Base-by-base conservation (phyloP, 1,140 invertebrate species). In the Phortica variegata region DNA sequence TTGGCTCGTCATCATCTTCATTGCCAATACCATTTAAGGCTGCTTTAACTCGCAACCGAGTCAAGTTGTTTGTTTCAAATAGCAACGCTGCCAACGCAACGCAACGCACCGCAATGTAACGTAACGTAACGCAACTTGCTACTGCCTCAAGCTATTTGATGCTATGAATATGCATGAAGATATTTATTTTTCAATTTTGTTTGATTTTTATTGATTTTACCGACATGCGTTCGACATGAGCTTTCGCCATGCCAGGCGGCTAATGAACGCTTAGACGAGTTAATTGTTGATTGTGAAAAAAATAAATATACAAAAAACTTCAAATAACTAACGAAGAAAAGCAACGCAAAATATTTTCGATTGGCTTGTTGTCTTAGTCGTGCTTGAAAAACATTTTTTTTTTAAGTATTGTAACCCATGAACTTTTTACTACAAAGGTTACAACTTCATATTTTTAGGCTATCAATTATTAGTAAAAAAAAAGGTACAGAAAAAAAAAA, bases 191-290 rank as follows among this genome's bases (percentile, higher is more conserved):
- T 34, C 4, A 8, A 34, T 15, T 34, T 34, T 36, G 37, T 56
- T 49, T 43, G 46, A 49, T 23, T 20, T 20, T 38, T 58, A 59
- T 59, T 58, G 56, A 58, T 59, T 59, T 59, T 58, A 43, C 50
- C 55, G 50, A 43, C 26, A 21, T 17, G 23, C 20, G 12, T 26
- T 5, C 37, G 6, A 7, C 26, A 29, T 29, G 26, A 12, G 6
- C 12, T 21, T 47, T 23, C 32, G 37, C 18, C 18, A 19, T 45
- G 20, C 18, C 20, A 23, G 37, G 20, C 38, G 5, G 51, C 36
- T 66, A 68, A 66, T 66, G 63, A 63, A 55, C 60, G 53, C 49
- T 49, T 47, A 58, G 63, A 66, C 44, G 63, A 68, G 63, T 68
- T 68, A 68, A 66, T 68, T 68, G 63, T 63, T 68, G 52, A 49